Percentiles rank a stretch among this genome's conserved stretches.
Conservation (phyloP, 2,113 vertebrate genomes). For the Daboia siamensis region DNA sequence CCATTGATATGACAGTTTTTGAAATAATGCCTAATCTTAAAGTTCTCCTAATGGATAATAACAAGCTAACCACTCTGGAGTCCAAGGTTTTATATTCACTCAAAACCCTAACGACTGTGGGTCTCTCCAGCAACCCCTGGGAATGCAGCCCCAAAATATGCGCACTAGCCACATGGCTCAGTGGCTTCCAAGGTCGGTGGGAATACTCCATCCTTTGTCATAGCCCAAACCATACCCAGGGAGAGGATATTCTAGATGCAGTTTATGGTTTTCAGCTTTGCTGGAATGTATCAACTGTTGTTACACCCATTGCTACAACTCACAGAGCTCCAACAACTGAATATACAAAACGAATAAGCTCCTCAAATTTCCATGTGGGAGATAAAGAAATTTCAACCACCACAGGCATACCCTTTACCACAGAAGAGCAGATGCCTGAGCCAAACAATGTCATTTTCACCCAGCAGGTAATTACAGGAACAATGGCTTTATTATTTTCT, state of each 20-base stretch:
- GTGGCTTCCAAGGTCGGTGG: constrained; percentile 95
- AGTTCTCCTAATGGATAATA: constrained; percentile 95
- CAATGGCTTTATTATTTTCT: constrained; percentile 98
- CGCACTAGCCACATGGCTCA: constrained; percentile 90
- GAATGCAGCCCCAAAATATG: constrained; percentile 98
- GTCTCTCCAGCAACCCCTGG: constrained; percentile 95
- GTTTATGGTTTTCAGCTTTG: constrained; percentile 98
- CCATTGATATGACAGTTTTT: constrained; percentile 89
- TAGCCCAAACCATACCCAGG: constrained; percentile 94
- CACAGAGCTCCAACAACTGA: constrained; percentile 81
- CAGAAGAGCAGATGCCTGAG: constrained; percentile 83
- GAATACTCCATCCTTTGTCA: constrained; percentile 96
- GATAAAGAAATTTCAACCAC: constrained; percentile 95
- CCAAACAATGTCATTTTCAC: constrained; percentile 95
- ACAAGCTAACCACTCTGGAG: constrained; percentile 91
- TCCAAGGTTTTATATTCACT: constrained; percentile 86
- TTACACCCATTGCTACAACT: constrained; percentile 77
- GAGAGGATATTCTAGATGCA: constrained; percentile 97
- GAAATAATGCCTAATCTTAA: constrained; percentile 96
- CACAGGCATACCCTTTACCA: constrained; percentile 80
- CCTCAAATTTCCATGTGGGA: constrained; percentile 89
- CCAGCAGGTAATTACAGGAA: constrained; percentile 96
- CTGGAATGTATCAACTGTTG: constrained; percentile 92
- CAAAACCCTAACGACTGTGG: constrained; percentile 84
- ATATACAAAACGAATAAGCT: constrained; percentile 89